phyloP scores from a whole-genome alignment of 2,113 vertebrate genomes.

The Pyrgilauda ruficollis region DNA sequence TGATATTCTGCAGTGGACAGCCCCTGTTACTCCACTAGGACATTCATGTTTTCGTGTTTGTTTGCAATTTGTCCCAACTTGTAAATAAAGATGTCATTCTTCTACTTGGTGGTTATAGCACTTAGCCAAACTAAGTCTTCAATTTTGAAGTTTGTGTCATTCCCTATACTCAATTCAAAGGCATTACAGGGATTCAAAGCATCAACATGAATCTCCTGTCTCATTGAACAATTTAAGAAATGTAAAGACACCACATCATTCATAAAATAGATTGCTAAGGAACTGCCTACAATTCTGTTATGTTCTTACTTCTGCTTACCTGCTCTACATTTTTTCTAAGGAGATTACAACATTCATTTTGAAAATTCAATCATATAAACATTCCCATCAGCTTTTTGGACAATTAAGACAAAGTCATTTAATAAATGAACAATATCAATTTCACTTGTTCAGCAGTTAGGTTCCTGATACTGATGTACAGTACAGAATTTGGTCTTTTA shows the following conservation, averaged over 20 bases:
- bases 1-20: neutral
- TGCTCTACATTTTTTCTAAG: neutral
- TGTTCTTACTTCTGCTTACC: neutral
- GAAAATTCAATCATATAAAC: neutral
- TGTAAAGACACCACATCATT: neutral
- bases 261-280: neutral
- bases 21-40: neutral
- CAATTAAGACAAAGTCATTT: neutral
- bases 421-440: neutral
- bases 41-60: neutral
- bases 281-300: neutral
- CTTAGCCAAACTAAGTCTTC: neutral
- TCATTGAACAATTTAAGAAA: neutral
- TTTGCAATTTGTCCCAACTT: neutral
- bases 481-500: neutral
- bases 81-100: neutral
- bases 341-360: neutral
- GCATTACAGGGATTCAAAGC: neutral
- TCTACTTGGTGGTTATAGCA: neutral
- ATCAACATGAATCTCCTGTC: neutral
- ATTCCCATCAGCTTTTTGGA: neutral
- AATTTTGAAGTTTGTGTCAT: neutral
- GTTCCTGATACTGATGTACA: neutral
- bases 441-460: neutral
- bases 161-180: neutral